Percentiles rank a stretch among this genome's conserved stretches.
phyloP scores from a whole-genome alignment of 2,113 vertebrate species.

The Xiphophorus hellerii region DNA sequence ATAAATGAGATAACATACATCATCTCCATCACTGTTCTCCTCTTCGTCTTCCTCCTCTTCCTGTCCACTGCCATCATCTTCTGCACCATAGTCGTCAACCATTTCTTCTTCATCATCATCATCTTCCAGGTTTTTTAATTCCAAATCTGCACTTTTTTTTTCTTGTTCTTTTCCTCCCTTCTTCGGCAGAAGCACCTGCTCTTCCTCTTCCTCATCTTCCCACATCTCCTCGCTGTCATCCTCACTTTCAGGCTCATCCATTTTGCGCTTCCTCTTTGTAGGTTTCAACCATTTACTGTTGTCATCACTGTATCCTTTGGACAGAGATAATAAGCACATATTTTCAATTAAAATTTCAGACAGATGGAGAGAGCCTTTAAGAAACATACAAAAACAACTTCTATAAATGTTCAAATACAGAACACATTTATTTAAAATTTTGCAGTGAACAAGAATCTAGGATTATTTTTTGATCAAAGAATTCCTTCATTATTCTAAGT shows the following conservation, averaged over 20 bases:
- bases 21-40: constrained; percentile 76
- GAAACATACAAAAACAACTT: not conserved
- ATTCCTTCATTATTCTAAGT: not conserved
- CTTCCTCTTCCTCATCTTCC: constrained; percentile 71
- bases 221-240: constrained; percentile 78
- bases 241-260: constrained; percentile 67
- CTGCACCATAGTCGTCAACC: constrained; percentile 89
- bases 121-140: constrained; percentile 33
- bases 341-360: not conserved
- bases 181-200: constrained; percentile 10
- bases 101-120: constrained; percentile 85
- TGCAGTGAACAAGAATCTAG: not conserved
- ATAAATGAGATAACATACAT: constrained; percentile 58
- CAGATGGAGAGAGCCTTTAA: not conserved
- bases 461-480: not conserved
- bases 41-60: constrained; percentile 66
- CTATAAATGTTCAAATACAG: too few species aligned
- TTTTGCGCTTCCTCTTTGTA: constrained; percentile 77
- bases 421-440: not conserved
- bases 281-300: constrained; percentile 84
- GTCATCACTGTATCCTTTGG: constrained; percentile 82
- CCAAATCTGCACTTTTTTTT: not conserved
- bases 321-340: not conserved
- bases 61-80: constrained; percentile 66
- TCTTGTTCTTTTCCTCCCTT: constrained; percentile 42